phyloP scores from a whole-genome alignment of 2,797 vertebrate genomes.

The Sus cebifrons region DNA sequence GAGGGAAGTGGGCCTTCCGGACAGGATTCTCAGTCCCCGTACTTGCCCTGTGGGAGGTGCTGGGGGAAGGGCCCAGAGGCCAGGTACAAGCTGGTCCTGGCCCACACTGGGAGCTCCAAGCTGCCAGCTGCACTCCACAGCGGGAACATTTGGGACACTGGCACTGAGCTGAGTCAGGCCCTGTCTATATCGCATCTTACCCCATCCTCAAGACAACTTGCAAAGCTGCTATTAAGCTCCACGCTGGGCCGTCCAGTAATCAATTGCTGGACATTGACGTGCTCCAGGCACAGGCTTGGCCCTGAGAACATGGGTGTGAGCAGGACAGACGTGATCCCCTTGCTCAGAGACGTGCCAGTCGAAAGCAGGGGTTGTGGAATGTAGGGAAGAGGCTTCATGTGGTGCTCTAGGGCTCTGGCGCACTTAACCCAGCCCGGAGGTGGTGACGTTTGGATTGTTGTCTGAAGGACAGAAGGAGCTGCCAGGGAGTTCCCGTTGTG shows the following conservation, averaged over 20 bases:
- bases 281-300: background rate
- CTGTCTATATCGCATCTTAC: background rate
- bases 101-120: background rate
- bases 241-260: background rate
- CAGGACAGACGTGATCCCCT: background rate
- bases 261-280: background rate
- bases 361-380: too few relatives aligned
- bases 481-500: background rate
- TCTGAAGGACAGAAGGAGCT: background rate
- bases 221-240: background rate
- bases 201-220: background rate
- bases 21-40: background rate
- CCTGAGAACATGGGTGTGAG: background rate
- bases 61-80: background rate
- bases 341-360: background rate
- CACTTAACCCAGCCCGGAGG: background rate
- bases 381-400: background rate
- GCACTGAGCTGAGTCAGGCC: background rate
- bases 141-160: background rate
- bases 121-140: background rate
- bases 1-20: background rate
- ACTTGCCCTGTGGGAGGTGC: background rate
- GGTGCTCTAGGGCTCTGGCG: background rate
- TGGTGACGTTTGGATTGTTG: background rate
- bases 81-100: background rate